Conservation (phyloP, 2,888 invertebrate genomes). For the Lapara coniferarum region DNA sequence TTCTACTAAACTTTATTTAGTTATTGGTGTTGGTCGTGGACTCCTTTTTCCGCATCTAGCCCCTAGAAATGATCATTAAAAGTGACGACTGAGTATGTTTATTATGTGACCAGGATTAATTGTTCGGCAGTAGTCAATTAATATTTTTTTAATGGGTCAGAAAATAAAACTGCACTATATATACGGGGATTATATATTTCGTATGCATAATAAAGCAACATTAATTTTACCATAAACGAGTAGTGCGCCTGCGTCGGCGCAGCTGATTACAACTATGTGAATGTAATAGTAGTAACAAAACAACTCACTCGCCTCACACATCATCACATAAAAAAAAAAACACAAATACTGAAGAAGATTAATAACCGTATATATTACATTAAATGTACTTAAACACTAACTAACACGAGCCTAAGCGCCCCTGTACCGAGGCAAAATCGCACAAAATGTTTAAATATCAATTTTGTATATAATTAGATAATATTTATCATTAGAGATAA, state of each 20-base stretch:
- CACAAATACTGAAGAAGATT: constrained; percentile 82
- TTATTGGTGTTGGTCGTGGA: no score
- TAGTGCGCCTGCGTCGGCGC: constrained; percentile 63
- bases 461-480: constrained; percentile 77
- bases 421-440: constrained; percentile 67
- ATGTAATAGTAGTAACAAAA: constrained; percentile 81
- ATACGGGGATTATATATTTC: constrained; percentile 82
- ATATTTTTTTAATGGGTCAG: background rate
- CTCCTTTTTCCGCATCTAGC: no score
- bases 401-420: constrained; percentile 78
- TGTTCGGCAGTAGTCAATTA: no score
- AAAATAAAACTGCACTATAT: constrained; percentile 66
- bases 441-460: constrained; percentile 77
- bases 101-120: no score
- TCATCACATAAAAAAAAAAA: constrained; percentile 68
- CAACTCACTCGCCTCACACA: constrained; percentile 56
- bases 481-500: constrained; percentile 76
- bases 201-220: constrained; percentile 84
- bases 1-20: no score
- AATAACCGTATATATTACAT: constrained; percentile 80
- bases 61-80: no score
- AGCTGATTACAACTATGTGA: constrained; percentile 76
- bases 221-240: constrained; percentile 81
- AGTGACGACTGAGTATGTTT: no score
- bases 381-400: constrained; percentile 79